Evolutionary conservation across 2,797 vertebrate species (phyloP).

Genomic region (Syndactyla subalaris): DNA sequence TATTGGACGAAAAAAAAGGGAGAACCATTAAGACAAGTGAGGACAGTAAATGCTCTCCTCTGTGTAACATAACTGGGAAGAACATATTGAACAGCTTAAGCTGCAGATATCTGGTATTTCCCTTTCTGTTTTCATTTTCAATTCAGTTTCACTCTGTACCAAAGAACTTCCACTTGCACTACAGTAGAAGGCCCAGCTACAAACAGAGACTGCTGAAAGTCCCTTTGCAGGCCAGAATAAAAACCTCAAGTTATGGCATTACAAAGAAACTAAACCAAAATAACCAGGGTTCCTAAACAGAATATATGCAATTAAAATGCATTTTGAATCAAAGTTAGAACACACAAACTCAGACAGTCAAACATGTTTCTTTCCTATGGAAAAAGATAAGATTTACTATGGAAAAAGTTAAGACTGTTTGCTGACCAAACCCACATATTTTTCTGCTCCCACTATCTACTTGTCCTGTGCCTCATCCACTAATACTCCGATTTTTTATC

Average conservation of each 20-base stretch:
- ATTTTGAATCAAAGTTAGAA: not conserved
- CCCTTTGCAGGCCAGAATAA: not conserved
- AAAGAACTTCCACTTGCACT: not conserved
- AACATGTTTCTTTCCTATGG: rapidly evolving
- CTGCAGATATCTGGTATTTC: not conserved
- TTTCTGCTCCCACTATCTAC: not conserved
- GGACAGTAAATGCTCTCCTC: not conserved
- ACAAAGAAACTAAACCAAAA: not conserved
- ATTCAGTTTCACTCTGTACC: not conserved
- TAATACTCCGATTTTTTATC: not conserved
- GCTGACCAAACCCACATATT: not conserved
- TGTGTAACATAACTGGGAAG: not conserved
- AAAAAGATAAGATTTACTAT: not conserved
- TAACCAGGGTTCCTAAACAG: not conserved
- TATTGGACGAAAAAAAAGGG: not conserved
- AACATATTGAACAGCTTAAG: not conserved
- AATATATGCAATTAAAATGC: not conserved
- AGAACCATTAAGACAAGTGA: not conserved
- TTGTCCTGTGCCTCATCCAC: not conserved
- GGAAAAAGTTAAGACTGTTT: not conserved
- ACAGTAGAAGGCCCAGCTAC: not conserved
- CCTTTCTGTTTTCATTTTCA: not conserved
- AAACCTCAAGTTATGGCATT: not conserved
- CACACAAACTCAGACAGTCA: not conserved
- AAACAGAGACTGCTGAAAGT: not conserved